Evolutionary conservation across 1,140 invertebrate genomes (phyloP), one percentile per base, ranked within the genome.

Genomic region (Meloidogyne exigua): DNA sequence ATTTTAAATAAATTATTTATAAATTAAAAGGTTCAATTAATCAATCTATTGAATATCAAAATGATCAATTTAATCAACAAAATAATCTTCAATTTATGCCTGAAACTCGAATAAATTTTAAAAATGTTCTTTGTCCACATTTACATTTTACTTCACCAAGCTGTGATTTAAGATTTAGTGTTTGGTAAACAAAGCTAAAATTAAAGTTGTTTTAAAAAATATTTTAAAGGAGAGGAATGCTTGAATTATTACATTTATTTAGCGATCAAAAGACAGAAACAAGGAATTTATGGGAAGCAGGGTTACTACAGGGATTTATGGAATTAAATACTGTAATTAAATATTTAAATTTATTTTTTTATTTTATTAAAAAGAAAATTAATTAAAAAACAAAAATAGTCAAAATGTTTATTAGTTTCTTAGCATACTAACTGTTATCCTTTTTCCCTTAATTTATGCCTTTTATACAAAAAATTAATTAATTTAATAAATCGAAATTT

Each of bases 61-160:
- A 39, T 11, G 23, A 15, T 0, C 68, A 42, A 21, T 25, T 7
- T n/a, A 39, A 57, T 75, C 28, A n/a, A 25, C 44, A 28, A 39
- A 39, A 39, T 32, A 32, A 32, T 4, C 36, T 44, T 28, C 39
- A 21, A 44, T 57, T 49, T 67, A 36, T 39, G 26, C 15, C 65
- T 64, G 23, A 39, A 0, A 28, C 18, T 12, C 11, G 57, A 39
- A 73, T 87, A 25, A 86, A 78, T 13, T 87, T 87, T 77, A 87
- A 87, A 67, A 87, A 87, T 64, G 82, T 87, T 28, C 73, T 83
- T 0, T 83, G 82, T 49, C 82, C 82, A 7, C 82, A 83, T 79
- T 70, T 83, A 21, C 82, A 80, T 23, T 83, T 83, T 76, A 36
- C 49, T 21, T 57, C 44, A n/a, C 62, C 70, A 18, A 83, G 79